Evolutionary conservation across 1,140 invertebrate species (phyloP).

Genomic region (Gonioctena quinquepunctata): DNA sequence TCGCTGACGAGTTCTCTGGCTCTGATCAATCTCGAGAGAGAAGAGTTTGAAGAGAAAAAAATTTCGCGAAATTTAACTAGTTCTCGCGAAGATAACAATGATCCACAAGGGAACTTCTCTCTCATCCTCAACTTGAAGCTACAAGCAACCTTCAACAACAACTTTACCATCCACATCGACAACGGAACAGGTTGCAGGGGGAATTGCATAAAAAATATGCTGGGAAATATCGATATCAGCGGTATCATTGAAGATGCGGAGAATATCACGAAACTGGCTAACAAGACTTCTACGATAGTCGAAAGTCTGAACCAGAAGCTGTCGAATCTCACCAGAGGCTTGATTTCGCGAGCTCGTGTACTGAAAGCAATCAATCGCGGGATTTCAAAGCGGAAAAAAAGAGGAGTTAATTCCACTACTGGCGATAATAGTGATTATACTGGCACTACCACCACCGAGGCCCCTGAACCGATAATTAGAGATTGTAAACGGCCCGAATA

Average conservation of each 20-base stretch:
- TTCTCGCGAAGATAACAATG: neutral
- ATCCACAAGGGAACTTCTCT: neutral
- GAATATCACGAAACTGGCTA: slow-evolving; percentile 24
- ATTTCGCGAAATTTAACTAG: too few species aligned
- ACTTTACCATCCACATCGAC: slow-evolving; percentile 52
- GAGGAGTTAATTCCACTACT: neutral
- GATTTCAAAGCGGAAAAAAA: neutral
- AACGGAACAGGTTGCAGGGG: slow-evolving; percentile 21
- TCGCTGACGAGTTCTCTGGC: slow-evolving; percentile 57
- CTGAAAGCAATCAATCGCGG: neutral
- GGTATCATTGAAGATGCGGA: slow-evolving; percentile 23
- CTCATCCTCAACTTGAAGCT: slow-evolving; percentile 52
- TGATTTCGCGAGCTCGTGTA: neutral
- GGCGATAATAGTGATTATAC: neutral
- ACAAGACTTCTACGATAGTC: slow-evolving; percentile 11
- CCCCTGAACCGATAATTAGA: neutral
- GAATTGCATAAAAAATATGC: slow-evolving; percentile 15
- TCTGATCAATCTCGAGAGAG: slow-evolving; percentile 11
- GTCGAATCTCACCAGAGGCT: neutral
- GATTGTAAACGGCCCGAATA: slow-evolving; percentile 73
- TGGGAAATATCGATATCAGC: slow-evolving; percentile 12
- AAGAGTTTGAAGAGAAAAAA: neutral
- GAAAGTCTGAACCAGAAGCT: slow-evolving; percentile 10
- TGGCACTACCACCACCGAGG: neutral
- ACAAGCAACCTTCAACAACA: slow-evolving; percentile 55